phyloP scores from a whole-genome alignment of 1,140 invertebrate genomes.

The Holotrichia oblita region DNA sequence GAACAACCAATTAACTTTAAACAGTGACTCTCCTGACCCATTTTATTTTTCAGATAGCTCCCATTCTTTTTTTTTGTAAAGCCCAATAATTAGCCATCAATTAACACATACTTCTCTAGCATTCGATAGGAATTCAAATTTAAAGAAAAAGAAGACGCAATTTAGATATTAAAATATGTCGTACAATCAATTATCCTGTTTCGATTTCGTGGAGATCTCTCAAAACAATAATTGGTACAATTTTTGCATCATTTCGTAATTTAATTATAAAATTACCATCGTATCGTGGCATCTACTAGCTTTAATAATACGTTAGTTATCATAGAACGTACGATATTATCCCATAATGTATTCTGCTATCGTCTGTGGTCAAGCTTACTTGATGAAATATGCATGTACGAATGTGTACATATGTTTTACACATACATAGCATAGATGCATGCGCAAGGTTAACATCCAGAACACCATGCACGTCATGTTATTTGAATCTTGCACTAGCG shows the following conservation, averaged over 20 bases:
- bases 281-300: background rate
- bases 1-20: no score
- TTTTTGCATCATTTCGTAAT: background rate
- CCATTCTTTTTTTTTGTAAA: no score
- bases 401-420: slow-evolving; percentile 9
- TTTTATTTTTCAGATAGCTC: no score
- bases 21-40: no score
- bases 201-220: no score
- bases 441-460: background rate
- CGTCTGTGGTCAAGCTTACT: slow-evolving; percentile 21
- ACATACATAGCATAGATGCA: background rate
- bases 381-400: slow-evolving; percentile 26
- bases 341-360: slow-evolving; percentile 8
- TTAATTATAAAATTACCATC: background rate
- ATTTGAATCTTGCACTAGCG: background rate
- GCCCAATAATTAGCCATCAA: no score
- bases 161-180: no score
- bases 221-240: background rate
- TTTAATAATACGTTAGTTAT: background rate
- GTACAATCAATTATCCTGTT: no score
- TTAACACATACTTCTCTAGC: no score
- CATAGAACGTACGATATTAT: background rate
- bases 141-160: no score
- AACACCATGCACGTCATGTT: background rate
- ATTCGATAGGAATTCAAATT: no score